Conservation (phyloP, 1,140 invertebrate genomes). For the Holcopasites calliopsidis region DNA sequence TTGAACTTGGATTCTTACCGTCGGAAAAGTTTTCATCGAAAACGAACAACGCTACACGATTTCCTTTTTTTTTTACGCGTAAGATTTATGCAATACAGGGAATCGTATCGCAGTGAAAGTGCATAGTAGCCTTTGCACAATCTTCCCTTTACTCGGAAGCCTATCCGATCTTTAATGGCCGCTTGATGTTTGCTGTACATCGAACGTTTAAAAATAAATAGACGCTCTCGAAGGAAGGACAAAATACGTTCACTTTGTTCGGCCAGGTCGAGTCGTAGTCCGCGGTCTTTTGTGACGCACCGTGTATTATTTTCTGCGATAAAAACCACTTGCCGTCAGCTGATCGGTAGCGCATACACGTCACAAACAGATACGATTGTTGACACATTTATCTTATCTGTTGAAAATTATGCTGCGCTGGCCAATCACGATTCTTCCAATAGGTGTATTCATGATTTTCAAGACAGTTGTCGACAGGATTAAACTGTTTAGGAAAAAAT, state of each 20-base stretch:
- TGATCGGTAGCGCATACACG: neutral
- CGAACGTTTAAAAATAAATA: slow-evolving; percentile 22
- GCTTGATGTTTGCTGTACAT: too few relatives aligned
- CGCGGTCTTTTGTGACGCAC: neutral
- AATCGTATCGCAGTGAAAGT: neutral
- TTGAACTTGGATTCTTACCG: too few relatives aligned
- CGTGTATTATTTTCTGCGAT: neutral
- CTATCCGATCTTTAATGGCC: too few relatives aligned
- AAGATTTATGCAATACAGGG: neutral
- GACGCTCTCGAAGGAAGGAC: neutral
- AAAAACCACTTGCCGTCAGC: neutral
- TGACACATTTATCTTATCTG: slow-evolving; percentile 15
- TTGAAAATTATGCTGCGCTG: neutral
- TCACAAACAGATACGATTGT: neutral
- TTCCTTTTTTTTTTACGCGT: too few relatives aligned
- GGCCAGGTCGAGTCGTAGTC: neutral
- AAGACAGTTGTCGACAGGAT: neutral
- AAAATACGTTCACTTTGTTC: neutral
- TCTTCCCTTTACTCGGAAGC: neutral
- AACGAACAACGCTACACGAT: too few relatives aligned
- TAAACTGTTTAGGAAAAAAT: too few relatives aligned
- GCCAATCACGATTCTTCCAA: neutral
- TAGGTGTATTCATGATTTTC: neutral
- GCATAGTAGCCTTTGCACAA: neutral
- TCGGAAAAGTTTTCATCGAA: neutral